Evolutionary conservation across 2,797 vertebrate species (phyloP).

Genomic region (Ispidina picta): DNA sequence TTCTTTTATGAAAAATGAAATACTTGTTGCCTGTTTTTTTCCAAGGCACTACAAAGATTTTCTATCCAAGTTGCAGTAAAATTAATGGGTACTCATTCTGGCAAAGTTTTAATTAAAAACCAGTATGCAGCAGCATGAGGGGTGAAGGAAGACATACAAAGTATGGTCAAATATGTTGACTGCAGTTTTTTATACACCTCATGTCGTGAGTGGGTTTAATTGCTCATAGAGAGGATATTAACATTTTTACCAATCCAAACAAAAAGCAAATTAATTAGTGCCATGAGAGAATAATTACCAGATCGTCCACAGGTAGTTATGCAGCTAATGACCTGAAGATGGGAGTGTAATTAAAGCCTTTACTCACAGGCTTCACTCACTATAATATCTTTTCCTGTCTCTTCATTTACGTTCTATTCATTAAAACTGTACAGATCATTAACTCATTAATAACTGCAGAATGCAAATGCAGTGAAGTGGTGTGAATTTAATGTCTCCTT

Average conservation of each 20-base stretch:
- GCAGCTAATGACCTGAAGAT: constrained; percentile 59
- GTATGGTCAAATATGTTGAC: background rate
- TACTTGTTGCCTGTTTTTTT: background rate
- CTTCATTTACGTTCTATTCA: constrained; percentile 50
- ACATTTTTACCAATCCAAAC: background rate
- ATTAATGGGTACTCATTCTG: background rate
- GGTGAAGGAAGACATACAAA: background rate
- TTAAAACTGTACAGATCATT: constrained; percentile 55
- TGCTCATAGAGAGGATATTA: background rate
- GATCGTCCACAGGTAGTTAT: constrained; percentile 36
- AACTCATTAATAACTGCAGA: constrained; percentile 61
- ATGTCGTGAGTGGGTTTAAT: background rate
- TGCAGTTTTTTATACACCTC: background rate
- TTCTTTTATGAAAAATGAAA: background rate
- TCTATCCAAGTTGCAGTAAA: background rate
- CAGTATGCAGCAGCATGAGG: background rate
- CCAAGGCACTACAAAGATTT: background rate
- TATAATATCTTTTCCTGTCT: background rate
- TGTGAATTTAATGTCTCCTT: background rate
- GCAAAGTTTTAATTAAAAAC: background rate
- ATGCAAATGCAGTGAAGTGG: background rate
- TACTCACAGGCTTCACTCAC: background rate
- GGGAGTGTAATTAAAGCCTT: constrained; percentile 62
- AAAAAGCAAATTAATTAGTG: constrained; percentile 51
- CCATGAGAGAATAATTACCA: background rate